These are phyloP conservation scores for Steinernema hermaphroditum DNA, from an alignment of 2,888 invertebrate genomes.

Conservation along the genomic window DNA sequence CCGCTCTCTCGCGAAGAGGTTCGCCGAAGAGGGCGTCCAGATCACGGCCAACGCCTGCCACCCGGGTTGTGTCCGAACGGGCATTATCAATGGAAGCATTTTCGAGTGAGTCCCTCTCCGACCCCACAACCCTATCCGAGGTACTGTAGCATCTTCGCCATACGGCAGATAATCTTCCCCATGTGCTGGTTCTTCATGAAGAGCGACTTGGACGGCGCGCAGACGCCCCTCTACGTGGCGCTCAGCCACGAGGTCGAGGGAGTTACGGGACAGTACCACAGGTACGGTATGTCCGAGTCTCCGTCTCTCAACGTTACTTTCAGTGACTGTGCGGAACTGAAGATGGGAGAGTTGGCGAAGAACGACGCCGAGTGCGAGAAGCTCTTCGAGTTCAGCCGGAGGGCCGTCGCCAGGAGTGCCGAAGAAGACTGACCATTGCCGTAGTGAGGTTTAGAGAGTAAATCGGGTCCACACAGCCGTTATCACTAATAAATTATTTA, in stretches of 20 bases:
- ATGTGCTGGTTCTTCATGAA: conserved; percentile 10
- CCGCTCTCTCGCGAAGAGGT: conserved; percentile 16
- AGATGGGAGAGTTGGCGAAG: conserved; percentile 17
- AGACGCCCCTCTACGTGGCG: conserved; percentile 20
- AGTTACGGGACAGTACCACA: conserved; percentile 16
- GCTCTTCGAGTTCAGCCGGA: conserved; percentile 5
- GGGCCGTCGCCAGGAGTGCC: neutral
- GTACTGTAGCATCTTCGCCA: neutral
- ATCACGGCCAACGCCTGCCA: conserved; percentile 7
- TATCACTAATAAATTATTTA: no score
- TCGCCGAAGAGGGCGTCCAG: conserved; percentile 23
- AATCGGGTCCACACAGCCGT: no score
- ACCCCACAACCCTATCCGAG: neutral
- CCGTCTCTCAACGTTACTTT: neutral
- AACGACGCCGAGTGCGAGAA: conserved; percentile 26
- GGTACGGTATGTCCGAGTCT: neutral
- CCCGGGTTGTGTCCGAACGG: conserved; percentile 5
- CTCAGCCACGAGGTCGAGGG: conserved; percentile 1
- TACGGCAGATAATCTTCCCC: neutral
- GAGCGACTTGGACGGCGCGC: conserved; percentile 29
- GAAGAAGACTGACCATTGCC: no score
- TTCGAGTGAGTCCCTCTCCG: neutral
- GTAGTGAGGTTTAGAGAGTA: no score
- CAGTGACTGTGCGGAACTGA: neutral
- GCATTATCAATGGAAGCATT: conserved; percentile 4